Conservation (phyloP, 1,140 invertebrate genomes). For the Bombus picipes region DNA sequence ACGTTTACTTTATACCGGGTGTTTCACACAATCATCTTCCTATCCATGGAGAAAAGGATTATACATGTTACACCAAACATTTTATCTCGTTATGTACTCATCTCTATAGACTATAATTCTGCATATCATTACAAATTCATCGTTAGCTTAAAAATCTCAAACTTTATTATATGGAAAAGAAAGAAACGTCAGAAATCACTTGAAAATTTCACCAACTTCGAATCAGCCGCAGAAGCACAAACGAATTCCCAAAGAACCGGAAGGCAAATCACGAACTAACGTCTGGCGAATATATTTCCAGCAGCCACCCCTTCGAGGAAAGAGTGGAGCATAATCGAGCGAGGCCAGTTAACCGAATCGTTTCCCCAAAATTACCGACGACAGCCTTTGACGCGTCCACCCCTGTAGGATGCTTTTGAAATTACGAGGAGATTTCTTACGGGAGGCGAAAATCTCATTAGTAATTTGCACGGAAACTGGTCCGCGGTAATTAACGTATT, state of each 20-base stretch:
- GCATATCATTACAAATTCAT: not conserved
- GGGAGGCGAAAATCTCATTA: conserved; percentile 47
- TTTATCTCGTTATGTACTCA: too few species aligned
- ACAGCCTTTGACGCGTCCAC: not conserved
- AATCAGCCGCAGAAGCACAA: not conserved
- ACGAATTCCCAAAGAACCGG: not conserved
- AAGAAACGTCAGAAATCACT: not conserved
- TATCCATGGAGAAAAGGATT: not conserved
- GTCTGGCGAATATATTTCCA: not conserved
- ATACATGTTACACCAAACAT: too few species aligned
- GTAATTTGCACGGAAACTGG: conserved; percentile 43
- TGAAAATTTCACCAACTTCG: not conserved
- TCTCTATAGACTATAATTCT: not conserved
- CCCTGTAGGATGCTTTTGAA: not conserved
- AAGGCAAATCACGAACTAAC: not conserved
- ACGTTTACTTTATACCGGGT: conserved; percentile 32
- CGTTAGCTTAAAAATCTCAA: too few species aligned
- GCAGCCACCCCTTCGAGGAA: not conserved
- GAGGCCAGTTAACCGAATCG: not conserved
- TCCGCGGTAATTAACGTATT: conserved; percentile 60
- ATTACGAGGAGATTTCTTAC: conserved; percentile 39
- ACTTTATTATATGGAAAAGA: too few species aligned
- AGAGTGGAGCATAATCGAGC: conserved; percentile 5
- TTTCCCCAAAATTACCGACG: not conserved
- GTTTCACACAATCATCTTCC: not conserved